Evolutionary conservation across 2,797 vertebrate species (phyloP), one percentile per base, ranked within the genome.

Genomic region (Danionella dracula): DNA sequence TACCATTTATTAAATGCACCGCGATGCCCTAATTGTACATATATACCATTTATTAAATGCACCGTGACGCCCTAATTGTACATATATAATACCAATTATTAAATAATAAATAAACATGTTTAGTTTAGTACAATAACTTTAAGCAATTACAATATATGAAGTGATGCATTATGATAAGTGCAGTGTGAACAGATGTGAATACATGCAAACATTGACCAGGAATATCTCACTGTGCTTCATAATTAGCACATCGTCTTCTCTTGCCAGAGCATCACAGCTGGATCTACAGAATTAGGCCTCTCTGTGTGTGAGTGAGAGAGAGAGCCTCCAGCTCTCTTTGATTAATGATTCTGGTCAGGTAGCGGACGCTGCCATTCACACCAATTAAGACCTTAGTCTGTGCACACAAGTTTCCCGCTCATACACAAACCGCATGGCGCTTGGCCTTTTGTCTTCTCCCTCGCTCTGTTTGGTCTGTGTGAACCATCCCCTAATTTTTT

Each of bases 261-360:
- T 71, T 57, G 55, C 78, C 69, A 32, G 67, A 75, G 68, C 82
- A 45, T 60, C 32, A 71, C 37, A 58, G 57, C 51, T 56, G 53
- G 44, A 58, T 58, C 27, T 4, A 8, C 5, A 59, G 46, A 35
- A 45, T 65, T 54, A 45, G 1, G 38, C n/a, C n/a, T n/a, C n/a
- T n/a, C n/a, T n/a, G n/a, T n/a, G 13, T 1, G 37, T n/a, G 32
- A 42, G 16, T 8, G 37, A 42, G 8, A 23, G 37, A 35, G 40
- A 65, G 32, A 42, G 45, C 54, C 55, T 48, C 48, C 17, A 13
- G 38, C 31, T 37, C 38, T n/a, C 72, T 73, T 70, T 80, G 82
- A 84, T 82, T 86, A 88, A 87, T 84, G 72, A 83, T 76, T 78
- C 78, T 84, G 76, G 83, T 87, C 86, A 88, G 84, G 82, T 80